phyloP scores from a whole-genome alignment of 2,888 invertebrate species.

The Colostygia pectinataria region DNA sequence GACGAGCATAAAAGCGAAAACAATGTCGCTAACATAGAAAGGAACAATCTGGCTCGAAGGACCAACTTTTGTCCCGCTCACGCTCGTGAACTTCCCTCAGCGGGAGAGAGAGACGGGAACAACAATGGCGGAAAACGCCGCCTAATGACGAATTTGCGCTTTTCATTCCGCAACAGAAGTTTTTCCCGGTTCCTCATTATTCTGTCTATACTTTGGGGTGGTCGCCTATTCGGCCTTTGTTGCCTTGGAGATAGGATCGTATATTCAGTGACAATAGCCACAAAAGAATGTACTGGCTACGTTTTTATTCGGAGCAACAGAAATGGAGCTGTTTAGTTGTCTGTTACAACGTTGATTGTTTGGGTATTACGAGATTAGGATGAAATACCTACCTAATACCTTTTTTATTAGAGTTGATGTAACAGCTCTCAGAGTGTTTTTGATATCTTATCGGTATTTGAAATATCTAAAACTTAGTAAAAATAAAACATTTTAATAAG shows the following conservation, averaged over 20 bases:
- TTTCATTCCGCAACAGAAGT: constrained; percentile 83
- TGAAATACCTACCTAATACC: not conserved
- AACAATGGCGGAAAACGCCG: constrained; percentile 81
- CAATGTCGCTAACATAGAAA: constrained; percentile 83
- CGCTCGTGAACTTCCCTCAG: constrained; percentile 37
- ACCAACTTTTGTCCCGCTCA: constrained; percentile 69
- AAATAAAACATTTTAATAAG: no score
- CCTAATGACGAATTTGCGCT: constrained; percentile 84
- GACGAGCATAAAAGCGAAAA: constrained; percentile 80
- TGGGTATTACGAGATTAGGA: constrained; percentile 14
- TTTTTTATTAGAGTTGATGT: no score
- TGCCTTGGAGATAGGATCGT: constrained; percentile 69
- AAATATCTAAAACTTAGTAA: no score
- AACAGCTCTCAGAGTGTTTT: no score
- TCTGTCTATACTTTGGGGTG: constrained; percentile 77
- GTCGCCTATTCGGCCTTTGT: constrained; percentile 69
- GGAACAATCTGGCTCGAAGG: constrained; percentile 81
- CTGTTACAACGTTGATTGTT: constrained; percentile 16
- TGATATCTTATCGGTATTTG: no score
- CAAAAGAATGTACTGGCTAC: constrained; percentile 47
- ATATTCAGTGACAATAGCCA: constrained; percentile 60
- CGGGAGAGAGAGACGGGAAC: constrained; percentile 55
- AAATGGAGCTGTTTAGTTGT: constrained; percentile 27
- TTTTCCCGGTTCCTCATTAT: constrained; percentile 82
- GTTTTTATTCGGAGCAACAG: constrained; percentile 32